phyloP scores from a whole-genome alignment of 2,113 vertebrate genomes.

The Dasypus novemcinctus region DNA sequence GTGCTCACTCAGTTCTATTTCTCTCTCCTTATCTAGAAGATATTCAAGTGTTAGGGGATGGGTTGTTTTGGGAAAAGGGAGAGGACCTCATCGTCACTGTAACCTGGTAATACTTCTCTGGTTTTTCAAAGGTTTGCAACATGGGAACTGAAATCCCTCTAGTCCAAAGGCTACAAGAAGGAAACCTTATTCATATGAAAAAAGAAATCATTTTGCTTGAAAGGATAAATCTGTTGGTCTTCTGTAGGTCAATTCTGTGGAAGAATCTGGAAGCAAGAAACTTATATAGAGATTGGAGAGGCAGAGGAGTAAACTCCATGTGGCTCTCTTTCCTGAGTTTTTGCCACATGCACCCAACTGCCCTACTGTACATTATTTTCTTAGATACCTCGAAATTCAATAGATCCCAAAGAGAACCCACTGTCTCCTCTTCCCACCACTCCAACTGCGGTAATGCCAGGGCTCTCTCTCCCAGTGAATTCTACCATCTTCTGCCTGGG shows the following conservation, averaged over 20 bases:
- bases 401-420: background rate
- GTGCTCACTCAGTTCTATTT: background rate
- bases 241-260: background rate
- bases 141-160: background rate
- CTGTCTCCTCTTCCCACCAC: background rate
- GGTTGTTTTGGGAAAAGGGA: constrained; percentile 7
- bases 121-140: constrained; percentile 10
- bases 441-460: background rate
- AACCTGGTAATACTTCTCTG: background rate
- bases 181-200: background rate
- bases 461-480: background rate
- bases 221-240: background rate
- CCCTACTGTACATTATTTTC: background rate
- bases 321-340: background rate
- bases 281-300: background rate
- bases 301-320: background rate
- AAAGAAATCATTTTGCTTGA: background rate
- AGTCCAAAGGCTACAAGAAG: background rate
- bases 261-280: background rate
- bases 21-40: background rate
- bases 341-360: background rate
- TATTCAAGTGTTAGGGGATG: background rate
- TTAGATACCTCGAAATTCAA: background rate
- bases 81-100: constrained; percentile 18
- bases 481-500: background rate